phyloP scores from a whole-genome alignment of 1,140 invertebrate genomes.

The Xylocopa sonorina region DNA sequence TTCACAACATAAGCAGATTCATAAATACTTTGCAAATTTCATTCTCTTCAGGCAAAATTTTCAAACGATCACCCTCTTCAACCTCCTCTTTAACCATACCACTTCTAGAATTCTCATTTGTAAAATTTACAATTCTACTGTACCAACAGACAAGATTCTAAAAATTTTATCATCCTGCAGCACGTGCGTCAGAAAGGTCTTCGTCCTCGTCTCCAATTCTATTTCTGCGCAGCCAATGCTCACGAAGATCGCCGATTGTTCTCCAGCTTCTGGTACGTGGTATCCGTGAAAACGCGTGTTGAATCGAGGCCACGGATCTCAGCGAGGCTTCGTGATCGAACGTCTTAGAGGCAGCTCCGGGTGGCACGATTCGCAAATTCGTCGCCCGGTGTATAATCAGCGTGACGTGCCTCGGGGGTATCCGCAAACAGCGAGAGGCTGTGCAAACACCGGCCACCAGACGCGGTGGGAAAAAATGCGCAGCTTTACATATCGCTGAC shows the following conservation, averaged over 20 bases:
- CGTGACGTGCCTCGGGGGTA: constrained; percentile 5
- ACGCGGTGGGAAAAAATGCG: not conserved
- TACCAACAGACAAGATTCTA: no score
- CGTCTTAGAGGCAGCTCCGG: not conserved
- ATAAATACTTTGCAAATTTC: not conserved
- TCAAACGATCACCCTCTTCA: no score
- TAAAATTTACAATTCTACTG: no score
- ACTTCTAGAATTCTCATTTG: no score
- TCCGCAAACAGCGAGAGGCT: constrained; percentile 48
- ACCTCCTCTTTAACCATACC: no score
- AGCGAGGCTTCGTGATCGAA: constrained; percentile 1
- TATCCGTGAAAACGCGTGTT: not conserved
- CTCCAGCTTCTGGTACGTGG: not conserved
- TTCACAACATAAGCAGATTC: not conserved
- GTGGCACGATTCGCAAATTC: constrained; percentile 25
- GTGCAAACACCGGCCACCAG: constrained; percentile 45
- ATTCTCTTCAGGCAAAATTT: no score
- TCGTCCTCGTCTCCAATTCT: no score
- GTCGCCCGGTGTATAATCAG: constrained; percentile 51
- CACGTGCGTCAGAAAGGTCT: no score
- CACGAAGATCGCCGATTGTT: constrained; percentile 34
- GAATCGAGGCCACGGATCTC: no score
- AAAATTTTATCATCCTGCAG: no score
- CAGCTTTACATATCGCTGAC: constrained; percentile 53
- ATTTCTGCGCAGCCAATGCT: no score